Conservation (phyloP, 2,797 vertebrate species). For the Tachyglossus aculeatus region DNA sequence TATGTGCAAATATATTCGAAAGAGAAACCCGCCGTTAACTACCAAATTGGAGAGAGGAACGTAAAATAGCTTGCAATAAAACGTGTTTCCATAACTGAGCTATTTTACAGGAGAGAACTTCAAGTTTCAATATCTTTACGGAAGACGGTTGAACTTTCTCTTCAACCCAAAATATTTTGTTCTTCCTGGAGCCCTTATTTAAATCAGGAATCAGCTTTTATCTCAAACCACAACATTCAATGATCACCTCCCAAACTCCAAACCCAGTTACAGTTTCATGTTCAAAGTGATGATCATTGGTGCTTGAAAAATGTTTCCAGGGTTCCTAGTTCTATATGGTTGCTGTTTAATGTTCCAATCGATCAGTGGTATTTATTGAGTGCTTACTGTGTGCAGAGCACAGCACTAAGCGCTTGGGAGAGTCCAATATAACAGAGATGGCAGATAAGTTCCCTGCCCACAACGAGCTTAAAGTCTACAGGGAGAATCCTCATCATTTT, state of each 20-base stretch:
- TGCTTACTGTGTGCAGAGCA: too few species aligned
- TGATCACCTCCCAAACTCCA: conserved; percentile 1
- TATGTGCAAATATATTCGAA: conserved; percentile 11
- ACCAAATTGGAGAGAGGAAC: conserved; percentile 32
- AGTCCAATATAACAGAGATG: too few species aligned
- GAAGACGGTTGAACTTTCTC: conserved; percentile 21
- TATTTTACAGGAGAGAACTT: conserved; percentile 24
- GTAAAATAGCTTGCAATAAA: conserved; percentile 27
- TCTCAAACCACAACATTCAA: conserved; percentile 30
- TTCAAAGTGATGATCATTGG: background rate
- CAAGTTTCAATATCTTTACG: conserved; percentile 40
- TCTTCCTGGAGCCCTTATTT: conserved; percentile 49
- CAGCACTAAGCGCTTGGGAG: too few species aligned
- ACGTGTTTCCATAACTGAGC: conserved; percentile 30
- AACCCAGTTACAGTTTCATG: conserved; percentile 16
- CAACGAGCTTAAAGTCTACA: too few species aligned
- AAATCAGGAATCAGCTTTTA: conserved; percentile 25
- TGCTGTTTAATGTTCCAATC: too few species aligned
- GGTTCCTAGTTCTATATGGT: conserved; percentile 23
- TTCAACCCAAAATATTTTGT: conserved; percentile 20
- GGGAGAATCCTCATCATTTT: too few species aligned
- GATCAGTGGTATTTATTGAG: too few species aligned
- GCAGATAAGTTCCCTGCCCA: too few species aligned
- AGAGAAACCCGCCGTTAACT: background rate
- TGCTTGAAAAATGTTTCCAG: background rate